Evolutionary conservation across 1,140 invertebrate species (phyloP).

Genomic region (Tetragnatha versicolor): DNA sequence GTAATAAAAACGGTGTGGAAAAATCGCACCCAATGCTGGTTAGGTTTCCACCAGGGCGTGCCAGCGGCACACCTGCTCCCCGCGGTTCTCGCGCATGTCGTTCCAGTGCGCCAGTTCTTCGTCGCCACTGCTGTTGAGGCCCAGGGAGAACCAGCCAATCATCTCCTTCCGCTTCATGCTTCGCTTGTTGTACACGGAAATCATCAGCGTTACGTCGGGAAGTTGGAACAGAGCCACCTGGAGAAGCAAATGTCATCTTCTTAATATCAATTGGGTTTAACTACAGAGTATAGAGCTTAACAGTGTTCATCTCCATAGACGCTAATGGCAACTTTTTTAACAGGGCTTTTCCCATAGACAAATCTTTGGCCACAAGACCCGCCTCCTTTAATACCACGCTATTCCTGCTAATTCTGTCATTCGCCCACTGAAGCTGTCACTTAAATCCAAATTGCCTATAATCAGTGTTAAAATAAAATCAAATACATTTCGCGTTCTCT

Average conservation of each 20-base stretch:
- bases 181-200: constrained; percentile 89
- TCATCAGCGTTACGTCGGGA: constrained; percentile 92
- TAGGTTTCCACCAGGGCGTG: constrained; percentile 71
- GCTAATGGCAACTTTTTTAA: too few relatives aligned
- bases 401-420: too few relatives aligned
- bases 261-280: too few relatives aligned
- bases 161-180: constrained; percentile 94
- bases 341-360: too few relatives aligned
- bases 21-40: neutral
- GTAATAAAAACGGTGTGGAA: constrained; percentile 22
- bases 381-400: too few relatives aligned
- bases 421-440: too few relatives aligned
- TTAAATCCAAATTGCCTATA: too few relatives aligned
- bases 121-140: constrained; percentile 87
- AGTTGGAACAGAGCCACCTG: constrained; percentile 93
- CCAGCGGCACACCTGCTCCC: constrained; percentile 78
- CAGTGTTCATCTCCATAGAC: too few relatives aligned
- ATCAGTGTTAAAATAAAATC: too few relatives aligned
- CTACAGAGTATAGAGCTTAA: too few relatives aligned
- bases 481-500: too few relatives aligned
- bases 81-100: constrained; percentile 80
- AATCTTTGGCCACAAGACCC: too few relatives aligned
- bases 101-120: constrained; percentile 94
- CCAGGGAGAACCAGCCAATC: constrained; percentile 94
- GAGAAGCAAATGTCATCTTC: constrained; percentile 19